Evolutionary conservation across 2,888 invertebrate genomes (phyloP).

Genomic region (Scaptomyza flava): DNA sequence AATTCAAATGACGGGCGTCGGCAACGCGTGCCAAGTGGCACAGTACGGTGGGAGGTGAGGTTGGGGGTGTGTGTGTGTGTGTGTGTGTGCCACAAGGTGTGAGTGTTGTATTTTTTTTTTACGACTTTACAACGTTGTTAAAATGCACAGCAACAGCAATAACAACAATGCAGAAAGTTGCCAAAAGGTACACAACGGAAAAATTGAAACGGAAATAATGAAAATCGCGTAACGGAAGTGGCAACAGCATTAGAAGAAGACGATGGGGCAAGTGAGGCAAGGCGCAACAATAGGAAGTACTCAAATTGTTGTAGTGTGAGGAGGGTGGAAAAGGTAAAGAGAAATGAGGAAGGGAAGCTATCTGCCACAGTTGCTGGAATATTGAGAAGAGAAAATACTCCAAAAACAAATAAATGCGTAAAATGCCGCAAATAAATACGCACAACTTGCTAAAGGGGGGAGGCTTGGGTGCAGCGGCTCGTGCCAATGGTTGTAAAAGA

Average conservation of each 20-base stretch:
- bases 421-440: conserved; percentile 80
- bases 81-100: conserved; percentile 3
- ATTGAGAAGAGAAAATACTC: conserved; percentile 59
- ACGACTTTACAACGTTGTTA: conserved; percentile 80
- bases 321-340: not conserved
- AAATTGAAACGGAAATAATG: conserved; percentile 82
- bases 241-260: conserved; percentile 70
- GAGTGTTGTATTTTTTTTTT: conserved; percentile 49
- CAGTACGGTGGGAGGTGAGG: too few species aligned
- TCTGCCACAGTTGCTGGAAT: conserved; percentile 21
- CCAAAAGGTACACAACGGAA: conserved; percentile 70
- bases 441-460: conserved; percentile 38
- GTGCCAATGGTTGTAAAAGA: conserved; percentile 21
- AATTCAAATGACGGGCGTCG: conserved; percentile 68
- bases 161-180: conserved; percentile 49
- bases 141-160: conserved; percentile 56
- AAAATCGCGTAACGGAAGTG: conserved; percentile 80
- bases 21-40: conserved; percentile 27
- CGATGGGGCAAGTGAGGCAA: not conserved
- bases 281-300: conserved; percentile 50
- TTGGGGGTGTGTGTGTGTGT: not conserved
- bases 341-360: not conserved
- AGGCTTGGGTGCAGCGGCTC: conserved; percentile 16
- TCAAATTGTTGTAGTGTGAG: conserved; percentile 55
- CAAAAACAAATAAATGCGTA: conserved; percentile 81